Conservation (phyloP, 2,888 invertebrate genomes). For the Gymnoscelis rufifasciata region DNA sequence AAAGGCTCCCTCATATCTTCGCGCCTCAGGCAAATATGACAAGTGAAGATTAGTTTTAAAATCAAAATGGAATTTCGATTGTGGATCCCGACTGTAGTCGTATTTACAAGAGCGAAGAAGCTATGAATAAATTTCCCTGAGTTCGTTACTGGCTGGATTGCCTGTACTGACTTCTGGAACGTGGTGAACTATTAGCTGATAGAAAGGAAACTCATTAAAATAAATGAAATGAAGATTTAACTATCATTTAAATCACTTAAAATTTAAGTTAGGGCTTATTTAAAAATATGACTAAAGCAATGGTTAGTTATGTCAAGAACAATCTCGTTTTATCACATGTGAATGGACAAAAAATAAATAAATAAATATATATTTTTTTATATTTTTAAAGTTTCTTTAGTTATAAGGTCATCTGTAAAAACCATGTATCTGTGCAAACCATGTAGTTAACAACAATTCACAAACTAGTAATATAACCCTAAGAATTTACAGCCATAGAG, state of each 20-base stretch:
- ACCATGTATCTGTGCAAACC: too few species aligned
- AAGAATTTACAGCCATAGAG: too few species aligned
- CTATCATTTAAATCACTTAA: neutral
- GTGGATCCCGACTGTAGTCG: slow-evolving; percentile 42
- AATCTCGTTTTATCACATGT: too few species aligned
- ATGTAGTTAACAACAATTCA: too few species aligned
- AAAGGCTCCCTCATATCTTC: slow-evolving; percentile 1
- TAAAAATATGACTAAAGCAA: too few species aligned
- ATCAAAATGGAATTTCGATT: slow-evolving; percentile 60
- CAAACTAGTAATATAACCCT: too few species aligned
- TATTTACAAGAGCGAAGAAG: slow-evolving; percentile 58
- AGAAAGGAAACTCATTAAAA: slow-evolving; percentile 8
- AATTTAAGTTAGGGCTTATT: too few species aligned
- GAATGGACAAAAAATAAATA: too few species aligned
- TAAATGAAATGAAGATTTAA: neutral
- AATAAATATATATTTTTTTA: too few species aligned
- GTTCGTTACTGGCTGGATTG: slow-evolving; percentile 62
- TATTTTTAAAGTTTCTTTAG: too few species aligned
- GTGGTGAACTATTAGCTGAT: neutral
- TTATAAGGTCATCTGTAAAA: too few species aligned
- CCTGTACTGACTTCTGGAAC: slow-evolving; percentile 39
- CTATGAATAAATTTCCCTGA: slow-evolving; percentile 69
- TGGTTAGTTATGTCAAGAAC: too few species aligned
- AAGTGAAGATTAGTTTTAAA: slow-evolving; percentile 47
- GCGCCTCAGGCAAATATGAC: slow-evolving; percentile 7